phyloP scores from a whole-genome alignment of 2,888 invertebrate genomes.

The Gibbula magus region DNA sequence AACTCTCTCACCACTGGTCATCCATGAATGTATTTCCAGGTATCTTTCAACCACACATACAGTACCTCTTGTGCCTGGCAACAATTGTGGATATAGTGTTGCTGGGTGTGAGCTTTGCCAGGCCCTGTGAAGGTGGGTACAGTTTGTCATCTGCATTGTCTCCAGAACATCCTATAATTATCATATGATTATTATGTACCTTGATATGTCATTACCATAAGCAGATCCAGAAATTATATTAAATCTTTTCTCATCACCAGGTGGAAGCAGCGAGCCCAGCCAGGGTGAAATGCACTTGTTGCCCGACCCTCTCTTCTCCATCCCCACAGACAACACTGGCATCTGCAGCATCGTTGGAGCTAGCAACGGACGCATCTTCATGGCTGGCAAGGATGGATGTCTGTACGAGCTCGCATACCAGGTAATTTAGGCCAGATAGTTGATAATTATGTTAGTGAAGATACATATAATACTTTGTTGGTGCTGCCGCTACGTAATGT shows the following conservation, averaged over 20 bases:
- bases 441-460: too few relatives aligned
- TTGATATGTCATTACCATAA: too few relatives aligned
- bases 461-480: too few relatives aligned
- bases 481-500: too few relatives aligned
- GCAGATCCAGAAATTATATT: too few relatives aligned
- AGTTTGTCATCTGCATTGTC: neutral
- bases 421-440: slow-evolving; percentile 76
- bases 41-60: slow-evolving; percentile 92
- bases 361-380: slow-evolving; percentile 90
- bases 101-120: slow-evolving; percentile 82
- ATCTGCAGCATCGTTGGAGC: slow-evolving; percentile 89
- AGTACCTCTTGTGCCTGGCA: slow-evolving; percentile 91
- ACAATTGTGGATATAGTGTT: slow-evolving; percentile 96
- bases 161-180: neutral
- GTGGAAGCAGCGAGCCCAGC: neutral
- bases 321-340: slow-evolving; percentile 89
- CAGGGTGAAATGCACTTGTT: slow-evolving; percentile 87
- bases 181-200: neutral
- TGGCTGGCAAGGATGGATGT: slow-evolving; percentile 95
- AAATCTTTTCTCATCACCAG: neutral
- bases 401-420: slow-evolving; percentile 96
- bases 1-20: too few relatives aligned
- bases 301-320: slow-evolving; percentile 93
- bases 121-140: slow-evolving; percentile 55
- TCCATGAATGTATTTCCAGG: slow-evolving; percentile 75